A percentile compares a stretch with the other conserved stretches of the same genome.
Conservation (phyloP, 1,140 invertebrate genomes). For the Palaemon carinicauda region DNA sequence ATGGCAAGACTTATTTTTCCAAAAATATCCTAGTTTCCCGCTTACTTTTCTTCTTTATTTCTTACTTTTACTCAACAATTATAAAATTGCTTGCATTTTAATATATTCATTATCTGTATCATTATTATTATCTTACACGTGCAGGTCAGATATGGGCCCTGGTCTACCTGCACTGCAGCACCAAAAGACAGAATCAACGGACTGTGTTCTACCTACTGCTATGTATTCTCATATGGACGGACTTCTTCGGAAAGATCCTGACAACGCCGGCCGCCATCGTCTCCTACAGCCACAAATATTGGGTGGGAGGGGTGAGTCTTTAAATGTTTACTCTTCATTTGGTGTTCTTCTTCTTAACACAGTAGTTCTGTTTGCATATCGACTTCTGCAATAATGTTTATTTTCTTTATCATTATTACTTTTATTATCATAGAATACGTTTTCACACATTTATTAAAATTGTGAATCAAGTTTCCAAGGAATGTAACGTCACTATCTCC, state of each 20-base stretch:
- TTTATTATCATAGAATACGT: background rate
- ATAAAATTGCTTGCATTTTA: too few species aligned
- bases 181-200: background rate
- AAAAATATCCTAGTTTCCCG: too few species aligned
- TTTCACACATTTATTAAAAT: background rate
- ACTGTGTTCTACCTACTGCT: slow-evolving; percentile 36
- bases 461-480: background rate
- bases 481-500: too few species aligned
- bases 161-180: slow-evolving; percentile 25
- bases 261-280: slow-evolving; percentile 16
- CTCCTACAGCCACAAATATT: background rate
- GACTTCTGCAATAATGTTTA: background rate
- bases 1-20: too few species aligned
- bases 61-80: too few species aligned
- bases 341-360: background rate
- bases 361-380: too few species aligned
- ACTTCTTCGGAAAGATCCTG: slow-evolving; percentile 30
- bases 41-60: too few species aligned
- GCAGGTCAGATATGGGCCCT: slow-evolving; percentile 35
- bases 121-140: background rate
- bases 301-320: slow-evolving; percentile 27
- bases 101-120: background rate
- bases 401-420: background rate
- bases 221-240: slow-evolving; percentile 30
- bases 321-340: background rate